Evolutionary conservation across 2,888 invertebrate species (phyloP), one percentile per base, ranked within the genome.

Genomic region (Cephalotes varians): DNA sequence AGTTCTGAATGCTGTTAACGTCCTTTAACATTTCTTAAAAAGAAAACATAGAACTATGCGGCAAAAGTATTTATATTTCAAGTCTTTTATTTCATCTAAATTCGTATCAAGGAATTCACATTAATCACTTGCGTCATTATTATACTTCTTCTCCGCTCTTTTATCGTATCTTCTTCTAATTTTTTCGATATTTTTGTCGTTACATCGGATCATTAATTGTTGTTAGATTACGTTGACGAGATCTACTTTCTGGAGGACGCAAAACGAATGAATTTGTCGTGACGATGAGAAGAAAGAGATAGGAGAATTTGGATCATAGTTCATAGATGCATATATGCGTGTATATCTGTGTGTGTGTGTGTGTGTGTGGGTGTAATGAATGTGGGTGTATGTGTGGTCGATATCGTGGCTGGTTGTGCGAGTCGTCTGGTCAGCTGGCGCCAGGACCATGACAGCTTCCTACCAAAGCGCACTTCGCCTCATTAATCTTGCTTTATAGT

Each of bases 401-500:
- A 83, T 83, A 84, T 72, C 74, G 72, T 54, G 86, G 47, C 73
- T 62, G 81, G 69, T 12, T 73, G 80, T 73, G 80, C 71, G 86
- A 86, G 86, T 90, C 85, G 90, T 84, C 87, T 79, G 90, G 91
- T 92, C 92, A 90, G 92, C 91, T 92, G 92, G 92, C 92, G 92
- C 92, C 92, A 93, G 91, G 90, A 86, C 83, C 84, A 88, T 86
- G 87, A 76, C 88, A 88, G 81, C 88, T 85, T 88, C 87, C 88
- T 89, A 87, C 91, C 87, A 81, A 87, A 90, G 88, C 86, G 88
- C 88, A 91, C 88, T 90, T 92, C 88, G 90, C 90, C 92, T 92
- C 92, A 92, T 92, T 92, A 92, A 92, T 92, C 92, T 90, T 91
- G 90, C 91, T 91, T 91, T 89, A 90, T 90, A 89, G 87, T 86